A percentile compares a stretch with the other conserved stretches of the same genome.
These are phyloP conservation scores for Hepsetus odoe DNA, from an alignment of 2,113 vertebrate species.

Conservation along the genomic window DNA sequence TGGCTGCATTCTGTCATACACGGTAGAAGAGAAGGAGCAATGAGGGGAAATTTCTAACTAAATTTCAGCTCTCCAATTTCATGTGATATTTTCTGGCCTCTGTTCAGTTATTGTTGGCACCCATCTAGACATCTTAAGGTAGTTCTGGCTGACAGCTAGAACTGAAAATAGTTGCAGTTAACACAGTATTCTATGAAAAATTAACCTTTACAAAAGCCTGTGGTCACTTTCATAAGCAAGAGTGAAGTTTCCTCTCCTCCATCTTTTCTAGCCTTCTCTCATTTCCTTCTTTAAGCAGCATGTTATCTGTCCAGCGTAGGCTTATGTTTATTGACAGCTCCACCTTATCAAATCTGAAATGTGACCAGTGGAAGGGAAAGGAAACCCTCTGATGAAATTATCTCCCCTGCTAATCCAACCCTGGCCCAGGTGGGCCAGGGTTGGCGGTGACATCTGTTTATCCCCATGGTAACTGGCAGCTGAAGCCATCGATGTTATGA, in stretches of 20 bases:
- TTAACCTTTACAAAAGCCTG: no score
- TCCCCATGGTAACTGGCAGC: constrained; percentile 24
- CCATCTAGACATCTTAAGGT: no score
- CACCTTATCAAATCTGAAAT: constrained; percentile 42
- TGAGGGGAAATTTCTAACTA: no score
- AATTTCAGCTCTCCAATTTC: no score
- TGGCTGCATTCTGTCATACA: no score
- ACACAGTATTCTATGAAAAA: no score
- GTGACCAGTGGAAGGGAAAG: constrained; percentile 29
- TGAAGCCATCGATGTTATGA: not conserved
- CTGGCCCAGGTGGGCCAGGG: constrained; percentile 33
- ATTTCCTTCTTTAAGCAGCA: not conserved
- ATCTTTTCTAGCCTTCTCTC: not conserved
- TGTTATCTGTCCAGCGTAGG: not conserved
- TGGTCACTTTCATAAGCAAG: no score
- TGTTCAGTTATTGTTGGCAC: no score
- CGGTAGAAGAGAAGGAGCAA: no score
- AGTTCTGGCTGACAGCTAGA: no score
- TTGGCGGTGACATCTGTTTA: constrained; percentile 23
- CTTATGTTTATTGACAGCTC: constrained; percentile 40
- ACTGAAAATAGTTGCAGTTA: no score
- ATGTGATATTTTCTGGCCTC: no score
- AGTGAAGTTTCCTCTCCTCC: not conserved
- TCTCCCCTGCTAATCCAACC: constrained; percentile 48
- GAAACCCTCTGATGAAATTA: constrained; percentile 34